Base-by-base conservation (phyloP, 30 jellyfish, hydroid and myxozoan genomes). In the Aurelia aurita complex sp. Pacific region DNA sequence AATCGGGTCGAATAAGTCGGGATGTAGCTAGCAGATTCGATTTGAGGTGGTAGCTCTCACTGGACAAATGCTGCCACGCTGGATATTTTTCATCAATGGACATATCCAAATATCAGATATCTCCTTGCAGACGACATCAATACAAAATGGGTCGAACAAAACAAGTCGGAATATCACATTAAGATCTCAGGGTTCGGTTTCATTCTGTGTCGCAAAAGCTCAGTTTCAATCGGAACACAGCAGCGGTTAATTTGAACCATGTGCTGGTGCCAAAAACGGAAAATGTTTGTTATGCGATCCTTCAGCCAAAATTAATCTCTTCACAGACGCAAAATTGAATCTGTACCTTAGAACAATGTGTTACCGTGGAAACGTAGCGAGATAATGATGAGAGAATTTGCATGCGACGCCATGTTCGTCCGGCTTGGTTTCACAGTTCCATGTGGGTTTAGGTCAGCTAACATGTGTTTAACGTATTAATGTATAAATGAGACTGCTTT, bases 351-450 rank as follows among this genome's bases (percentile, higher is more conserved):
- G 73, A 46, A 72, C 91, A 82, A 82, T 54, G 69, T 50, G 80
- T 69, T 65, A 53, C 84, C 75, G 64, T 71, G 91, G 85, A 60
- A 71, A 82, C 82, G 61, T 33, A 54, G 15, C 46, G 17, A 66
- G 79, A 84, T 82, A 82, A 82, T 85, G 91, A 82, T 18, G 80
- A 82, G 91, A 70, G 85, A 82, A 50, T 35, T 69, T 32, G 91
- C 91, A 82, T 82, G 91, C 35, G 91, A 54, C 91, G 91, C 91
- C 91, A 69, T 11, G 77, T 82, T 79, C 85, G 91, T 82, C 91
- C 91, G 91, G 90, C 34, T 71, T 75, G 91, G 91, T 82, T 82
- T 82, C 91, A 61, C 91, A 71, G 91, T 76, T 82, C 10, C 63
- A 46, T 61, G 42, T 46, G 65, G 87, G 87, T 77, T 63, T 71